A percentile compares a stretch with the other conserved stretches of the same genome.
phyloP scores from a whole-genome alignment of 2,797 vertebrate genomes.

The Characodon lateralis region DNA sequence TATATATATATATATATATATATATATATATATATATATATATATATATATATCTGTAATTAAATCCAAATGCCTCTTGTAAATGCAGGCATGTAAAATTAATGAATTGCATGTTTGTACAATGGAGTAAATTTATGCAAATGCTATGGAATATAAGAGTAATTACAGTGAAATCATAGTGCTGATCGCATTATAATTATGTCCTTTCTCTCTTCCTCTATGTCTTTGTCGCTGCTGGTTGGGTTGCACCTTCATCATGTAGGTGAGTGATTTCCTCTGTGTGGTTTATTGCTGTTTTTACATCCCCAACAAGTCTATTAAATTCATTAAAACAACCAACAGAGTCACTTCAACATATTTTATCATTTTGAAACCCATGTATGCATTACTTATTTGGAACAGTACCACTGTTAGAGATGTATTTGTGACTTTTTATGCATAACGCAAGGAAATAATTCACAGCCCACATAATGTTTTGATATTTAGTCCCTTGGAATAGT shows the following conservation, averaged over 20 bases:
- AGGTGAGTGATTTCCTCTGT: slow-evolving; percentile 57
- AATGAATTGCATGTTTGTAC: slow-evolving; percentile 72
- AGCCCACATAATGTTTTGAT: background rate
- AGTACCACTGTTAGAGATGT: background rate
- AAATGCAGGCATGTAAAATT: slow-evolving; percentile 66
- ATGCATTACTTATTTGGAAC: slow-evolving; percentile 3
- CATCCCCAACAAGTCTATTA: slow-evolving; percentile 13
- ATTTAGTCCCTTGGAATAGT: background rate
- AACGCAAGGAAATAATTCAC: background rate
- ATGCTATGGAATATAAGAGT: slow-evolving; percentile 68
- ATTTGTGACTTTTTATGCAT: slow-evolving; percentile 1
- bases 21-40: too few relatives aligned
- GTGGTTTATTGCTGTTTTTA: slow-evolving; percentile 10
- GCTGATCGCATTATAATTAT: slow-evolving; percentile 62
- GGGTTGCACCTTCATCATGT: slow-evolving; percentile 33
- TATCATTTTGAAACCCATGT: slow-evolving; percentile 14
- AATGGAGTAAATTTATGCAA: slow-evolving; percentile 65
- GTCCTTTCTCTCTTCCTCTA: slow-evolving; percentile 43
- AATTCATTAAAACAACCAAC: slow-evolving; percentile 28
- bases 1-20: too few relatives aligned
- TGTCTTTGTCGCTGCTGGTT: slow-evolving; percentile 43
- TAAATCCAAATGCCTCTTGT: slow-evolving; percentile 64
- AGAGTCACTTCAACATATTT: slow-evolving; percentile 24
- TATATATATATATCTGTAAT: too few relatives aligned
- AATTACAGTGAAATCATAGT: slow-evolving; percentile 59